These are phyloP conservation scores for Melanotaenia parkinsoni DNA, from an alignment of 2,797 vertebrate genomes.

Conservation along the genomic window DNA sequence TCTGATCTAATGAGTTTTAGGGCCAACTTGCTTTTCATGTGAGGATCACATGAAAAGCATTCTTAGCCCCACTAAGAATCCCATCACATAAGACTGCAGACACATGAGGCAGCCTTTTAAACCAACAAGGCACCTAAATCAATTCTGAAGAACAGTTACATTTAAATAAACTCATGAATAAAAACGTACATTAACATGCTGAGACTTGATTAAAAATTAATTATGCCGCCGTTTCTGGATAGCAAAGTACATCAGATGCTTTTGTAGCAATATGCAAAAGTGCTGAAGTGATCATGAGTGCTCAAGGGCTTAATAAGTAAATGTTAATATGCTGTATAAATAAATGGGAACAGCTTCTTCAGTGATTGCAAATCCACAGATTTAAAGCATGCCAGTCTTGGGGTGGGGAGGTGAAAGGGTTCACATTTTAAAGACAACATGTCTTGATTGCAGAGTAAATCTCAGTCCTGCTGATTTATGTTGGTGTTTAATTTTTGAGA, in stretches of 20 bases:
- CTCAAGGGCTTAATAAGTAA: slow-evolving; percentile 67
- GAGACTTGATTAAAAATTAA: slow-evolving; percentile 50
- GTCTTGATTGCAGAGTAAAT: slow-evolving; percentile 75
- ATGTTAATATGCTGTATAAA: slow-evolving; percentile 66
- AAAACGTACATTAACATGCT: slow-evolving; percentile 30
- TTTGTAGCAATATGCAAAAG: slow-evolving; percentile 59
- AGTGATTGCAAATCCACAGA: slow-evolving; percentile 61
- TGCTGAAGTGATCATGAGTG: slow-evolving; percentile 61
- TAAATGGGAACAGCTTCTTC: slow-evolving; percentile 56
- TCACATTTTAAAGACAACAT: slow-evolving; percentile 53
- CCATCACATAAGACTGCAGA: slow-evolving; percentile 7
- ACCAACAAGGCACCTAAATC: slow-evolving; percentile 26
- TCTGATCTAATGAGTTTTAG: slow-evolving; percentile 37
- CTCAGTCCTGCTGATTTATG: slow-evolving; percentile 48
- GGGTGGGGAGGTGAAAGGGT: slow-evolving; percentile 20
- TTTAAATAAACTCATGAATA: slow-evolving; percentile 23
- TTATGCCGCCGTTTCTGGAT: slow-evolving; percentile 37
- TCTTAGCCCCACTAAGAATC: slow-evolving; percentile 18
- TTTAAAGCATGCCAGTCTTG: slow-evolving; percentile 40
- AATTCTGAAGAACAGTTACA: slow-evolving; percentile 13
- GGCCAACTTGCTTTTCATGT: slow-evolving; percentile 22
- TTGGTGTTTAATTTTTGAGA: slow-evolving; percentile 46
- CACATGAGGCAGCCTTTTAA: slow-evolving; percentile 9
- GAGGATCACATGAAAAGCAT: background rate
- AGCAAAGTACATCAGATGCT: slow-evolving; percentile 49